phyloP scores from a whole-genome alignment of 2,113 vertebrate genomes.

The Tachysurus vachellii region DNA sequence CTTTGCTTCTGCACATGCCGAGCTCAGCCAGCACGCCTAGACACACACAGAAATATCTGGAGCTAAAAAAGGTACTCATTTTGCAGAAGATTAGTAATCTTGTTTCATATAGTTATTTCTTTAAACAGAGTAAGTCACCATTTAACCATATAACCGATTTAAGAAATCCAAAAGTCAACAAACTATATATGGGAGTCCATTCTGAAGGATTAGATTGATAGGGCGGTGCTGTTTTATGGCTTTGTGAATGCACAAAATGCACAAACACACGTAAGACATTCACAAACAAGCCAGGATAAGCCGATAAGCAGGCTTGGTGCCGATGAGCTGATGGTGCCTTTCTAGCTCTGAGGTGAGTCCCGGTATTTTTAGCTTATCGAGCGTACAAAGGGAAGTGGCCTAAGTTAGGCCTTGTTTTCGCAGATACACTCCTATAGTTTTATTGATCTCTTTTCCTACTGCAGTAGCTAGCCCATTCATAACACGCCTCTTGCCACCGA shows the following conservation, averaged over 20 bases:
- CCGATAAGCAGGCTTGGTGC: slow-evolving; percentile 7
- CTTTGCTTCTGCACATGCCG: slow-evolving; percentile 76
- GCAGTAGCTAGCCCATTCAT: slow-evolving; percentile 33
- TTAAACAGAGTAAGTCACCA: not conserved
- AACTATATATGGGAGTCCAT: not conserved
- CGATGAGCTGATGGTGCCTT: slow-evolving; percentile 17
- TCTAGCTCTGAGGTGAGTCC: not conserved
- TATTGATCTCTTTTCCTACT: slow-evolving; percentile 38
- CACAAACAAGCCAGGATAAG: slow-evolving; percentile 33
- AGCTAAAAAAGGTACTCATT: slow-evolving; percentile 83
- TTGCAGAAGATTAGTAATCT: not conserved
- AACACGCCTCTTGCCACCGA: not conserved
- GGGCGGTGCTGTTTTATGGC: not conserved
- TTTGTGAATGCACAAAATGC: not conserved
- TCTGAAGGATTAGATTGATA: not conserved
- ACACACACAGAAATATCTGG: slow-evolving; percentile 79
- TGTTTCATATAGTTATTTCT: not conserved
- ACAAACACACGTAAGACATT: not conserved
- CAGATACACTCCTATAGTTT: slow-evolving; percentile 28
- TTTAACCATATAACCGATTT: not conserved
- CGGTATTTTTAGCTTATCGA: slow-evolving; percentile 48
- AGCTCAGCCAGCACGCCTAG: slow-evolving; percentile 58
- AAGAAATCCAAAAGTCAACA: not conserved
- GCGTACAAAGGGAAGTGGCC: slow-evolving; percentile 36
- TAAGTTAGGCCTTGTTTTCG: slow-evolving; percentile 42